A percentile compares a stretch with the other conserved stretches of the same genome.
phyloP scores from a whole-genome alignment of 2,888 invertebrate species.

The Cryptosula pallasiana region DNA sequence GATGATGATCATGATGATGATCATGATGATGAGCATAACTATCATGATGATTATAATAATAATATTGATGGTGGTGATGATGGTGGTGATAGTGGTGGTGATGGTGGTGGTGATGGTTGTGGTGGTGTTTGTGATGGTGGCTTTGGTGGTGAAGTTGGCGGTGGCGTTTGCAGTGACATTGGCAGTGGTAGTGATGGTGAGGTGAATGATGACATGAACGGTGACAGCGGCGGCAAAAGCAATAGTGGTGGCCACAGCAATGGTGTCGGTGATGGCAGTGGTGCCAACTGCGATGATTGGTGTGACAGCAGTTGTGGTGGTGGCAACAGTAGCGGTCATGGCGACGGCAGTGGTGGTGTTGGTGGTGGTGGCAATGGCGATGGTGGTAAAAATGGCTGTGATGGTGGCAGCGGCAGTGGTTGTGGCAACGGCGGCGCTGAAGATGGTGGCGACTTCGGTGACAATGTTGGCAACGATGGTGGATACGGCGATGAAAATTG shows the following conservation, averaged over 20 bases:
- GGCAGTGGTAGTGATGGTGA: too few species aligned
- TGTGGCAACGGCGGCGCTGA: constrained; percentile 22
- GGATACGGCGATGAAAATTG: not conserved
- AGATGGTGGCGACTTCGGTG: not conserved
- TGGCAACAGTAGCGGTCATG: not conserved
- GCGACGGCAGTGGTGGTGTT: not conserved
- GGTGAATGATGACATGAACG: too few species aligned
- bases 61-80: too few species aligned
- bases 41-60: too few species aligned
- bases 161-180: too few species aligned
- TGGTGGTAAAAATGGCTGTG: constrained; percentile 23
- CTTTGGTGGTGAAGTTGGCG: too few species aligned
- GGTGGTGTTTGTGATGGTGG: constrained; percentile 20
- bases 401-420: constrained; percentile 15
- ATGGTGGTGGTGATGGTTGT: too few species aligned
- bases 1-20: too few species aligned
- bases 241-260: constrained; percentile 1
- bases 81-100: too few species aligned
- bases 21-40: too few species aligned
- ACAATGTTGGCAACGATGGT: not conserved
- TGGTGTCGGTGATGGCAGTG: constrained; percentile 20
- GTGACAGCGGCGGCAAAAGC: constrained; percentile 17
- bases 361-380: constrained; percentile 21
- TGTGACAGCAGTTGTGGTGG: too few species aligned
- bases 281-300: too few species aligned